Conservation (phyloP, 35 echinoderm and acorn worm genomes). For the Ptychodera flava region DNA sequence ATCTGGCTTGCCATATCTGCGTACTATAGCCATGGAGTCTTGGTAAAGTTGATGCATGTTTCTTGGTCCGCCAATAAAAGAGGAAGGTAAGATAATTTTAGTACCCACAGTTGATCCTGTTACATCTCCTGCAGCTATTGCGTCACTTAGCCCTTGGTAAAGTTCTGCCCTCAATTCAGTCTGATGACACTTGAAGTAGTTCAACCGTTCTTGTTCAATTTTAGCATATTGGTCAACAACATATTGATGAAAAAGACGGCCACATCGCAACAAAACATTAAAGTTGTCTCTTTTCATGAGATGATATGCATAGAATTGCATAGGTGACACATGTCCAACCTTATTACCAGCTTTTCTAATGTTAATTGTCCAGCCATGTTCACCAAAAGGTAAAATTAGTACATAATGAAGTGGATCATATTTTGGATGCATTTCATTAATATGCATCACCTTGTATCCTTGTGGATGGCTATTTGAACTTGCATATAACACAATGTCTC, state of each 20-base stretch:
- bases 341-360: not conserved
- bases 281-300: not conserved
- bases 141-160: not conserved
- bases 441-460: not conserved
- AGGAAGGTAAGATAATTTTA: slow-evolving; percentile 8
- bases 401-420: not conserved
- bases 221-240: slow-evolving; percentile 31
- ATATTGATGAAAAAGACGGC: slow-evolving; percentile 27
- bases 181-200: not conserved
- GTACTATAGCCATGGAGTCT: slow-evolving; percentile 38
- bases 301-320: not conserved
- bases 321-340: not conserved
- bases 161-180: not conserved
- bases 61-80: slow-evolving; percentile 17
- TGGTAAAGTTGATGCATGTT: slow-evolving; percentile 10
- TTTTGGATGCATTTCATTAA: not conserved
- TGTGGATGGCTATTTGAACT: not conserved
- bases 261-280: slow-evolving; percentile 7
- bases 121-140: not conserved
- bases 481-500: not conserved
- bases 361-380: not conserved
- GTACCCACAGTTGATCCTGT: not conserved
- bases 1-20: slow-evolving; percentile 23
- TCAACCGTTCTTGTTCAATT: slow-evolving; percentile 13
- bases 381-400: not conserved